Evolutionary conservation across 2,797 vertebrate genomes (phyloP), one percentile per base, ranked within the genome.

Genomic region (Aselliscus stoliczkanus): DNA sequence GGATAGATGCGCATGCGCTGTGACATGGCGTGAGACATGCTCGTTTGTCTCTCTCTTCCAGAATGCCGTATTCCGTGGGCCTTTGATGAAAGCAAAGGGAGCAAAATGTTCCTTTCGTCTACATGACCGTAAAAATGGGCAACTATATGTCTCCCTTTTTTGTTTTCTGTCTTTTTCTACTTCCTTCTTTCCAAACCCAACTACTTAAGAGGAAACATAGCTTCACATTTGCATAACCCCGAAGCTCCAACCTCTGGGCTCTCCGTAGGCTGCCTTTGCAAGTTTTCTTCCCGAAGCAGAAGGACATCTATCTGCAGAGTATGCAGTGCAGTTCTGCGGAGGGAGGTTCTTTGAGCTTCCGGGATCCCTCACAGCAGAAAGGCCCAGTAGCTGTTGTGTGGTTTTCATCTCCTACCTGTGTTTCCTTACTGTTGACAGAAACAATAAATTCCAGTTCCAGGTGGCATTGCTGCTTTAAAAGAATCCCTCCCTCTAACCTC

Each of bases 341-440:
- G 20, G 34, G 60, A 86, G 65, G 56, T 77, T 92, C 37, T 90
- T 91, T 94, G 73, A 95, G 44, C 47, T 85, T 75, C 82, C 47
- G 50, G 13, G 13, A 50, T 80, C 44, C 21, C 90, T 88, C 37
- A n/a, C 27, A 82, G 25, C 69, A 56, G 42, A 82, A 84, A 75
- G 44, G 25, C 27, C 92, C 60, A 12, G 50, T 4, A 34, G 34
- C 52, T 92, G 27, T 29, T 65, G 42, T 67, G 21, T 2, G 13
- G 39, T 64, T 90, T 95, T 89, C 73, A 56, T 76, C 25, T 80
- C 23, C 88, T 77, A 37, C 79, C 69, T 88, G 34, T 95, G n/a
- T 87, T 69, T 88, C 47, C 69, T 94, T 56, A n/a, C 88, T 91
- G 4, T 86, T 93, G 89, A 86, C 52, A 93, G 79, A 88, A 93